These are phyloP conservation scores for Heliconius himera DNA, from an alignment of 1,140 invertebrate species.

Conservation along the genomic window DNA sequence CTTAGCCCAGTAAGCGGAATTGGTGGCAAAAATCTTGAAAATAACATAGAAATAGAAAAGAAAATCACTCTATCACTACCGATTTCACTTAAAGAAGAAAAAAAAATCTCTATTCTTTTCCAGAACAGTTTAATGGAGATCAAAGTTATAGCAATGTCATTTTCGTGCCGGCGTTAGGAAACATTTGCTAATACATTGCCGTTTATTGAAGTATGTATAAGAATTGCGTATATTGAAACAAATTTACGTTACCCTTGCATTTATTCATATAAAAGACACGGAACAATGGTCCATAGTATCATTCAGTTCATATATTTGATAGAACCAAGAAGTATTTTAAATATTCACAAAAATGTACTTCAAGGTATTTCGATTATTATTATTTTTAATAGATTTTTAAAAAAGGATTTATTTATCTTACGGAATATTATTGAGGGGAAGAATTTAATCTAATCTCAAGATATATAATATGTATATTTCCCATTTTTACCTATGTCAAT, in stretches of 20 bases:
- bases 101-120: background rate
- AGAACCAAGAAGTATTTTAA: slow-evolving; percentile 21
- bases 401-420: too few species aligned
- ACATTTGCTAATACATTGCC: slow-evolving; percentile 33
- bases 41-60: background rate
- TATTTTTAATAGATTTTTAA: background rate
- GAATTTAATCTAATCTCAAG: background rate
- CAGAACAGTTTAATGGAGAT: background rate
- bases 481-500: too few species aligned
- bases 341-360: slow-evolving; percentile 29
- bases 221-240: slow-evolving; percentile 51
- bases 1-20: too few species aligned
- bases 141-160: slow-evolving; percentile 3
- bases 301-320: slow-evolving; percentile 36
- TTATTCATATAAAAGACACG: slow-evolving; percentile 55
- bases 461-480: too few species aligned
- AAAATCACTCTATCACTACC: background rate
- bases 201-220: slow-evolving; percentile 41
- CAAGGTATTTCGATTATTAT: slow-evolving; percentile 22
- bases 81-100: background rate
- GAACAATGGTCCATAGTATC: slow-evolving; percentile 43
- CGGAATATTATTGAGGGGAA: background rate
- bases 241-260: slow-evolving; percentile 45
- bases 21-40: too few species aligned
- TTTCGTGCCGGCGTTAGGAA: slow-evolving; percentile 33